These are phyloP conservation scores for Olivierus martensii DNA, from an alignment of 1,140 invertebrate genomes.

Conservation along the genomic window DNA sequence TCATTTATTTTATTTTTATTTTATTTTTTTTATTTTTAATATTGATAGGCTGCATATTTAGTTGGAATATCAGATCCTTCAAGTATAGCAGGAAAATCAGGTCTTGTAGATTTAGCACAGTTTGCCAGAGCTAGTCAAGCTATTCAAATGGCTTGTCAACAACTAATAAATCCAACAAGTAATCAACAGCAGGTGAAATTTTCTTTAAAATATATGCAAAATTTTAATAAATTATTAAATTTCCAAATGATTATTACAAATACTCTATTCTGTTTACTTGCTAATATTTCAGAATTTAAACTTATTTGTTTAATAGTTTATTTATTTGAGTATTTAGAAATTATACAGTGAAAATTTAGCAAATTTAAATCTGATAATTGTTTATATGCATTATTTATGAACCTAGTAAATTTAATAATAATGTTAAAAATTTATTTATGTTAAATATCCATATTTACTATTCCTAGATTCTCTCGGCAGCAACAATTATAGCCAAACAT, in stretches of 20 bases:
- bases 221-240: too few species aligned
- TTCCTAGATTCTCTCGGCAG: conserved; percentile 58
- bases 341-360: too few species aligned
- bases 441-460: not conserved
- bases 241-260: too few species aligned
- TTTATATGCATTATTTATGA: too few species aligned
- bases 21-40: not conserved
- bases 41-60: conserved; percentile 72
- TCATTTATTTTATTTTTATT: too few species aligned
- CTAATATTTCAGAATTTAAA: too few species aligned
- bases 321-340: too few species aligned
- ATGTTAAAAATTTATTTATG: not conserved
- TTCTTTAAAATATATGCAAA: too few species aligned
- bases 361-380: too few species aligned
- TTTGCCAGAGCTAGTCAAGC: conserved; percentile 74
- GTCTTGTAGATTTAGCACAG: conserved; percentile 79
- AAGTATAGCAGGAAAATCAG: conserved; percentile 69
- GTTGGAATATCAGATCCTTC: conserved; percentile 84
- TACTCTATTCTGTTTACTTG: too few species aligned
- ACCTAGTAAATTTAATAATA: not conserved
- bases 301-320: too few species aligned
- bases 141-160: conserved; percentile 73
- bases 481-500: conserved; percentile 89
- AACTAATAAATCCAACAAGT: conserved; percentile 53
- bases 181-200: conserved; percentile 51